Base-by-base conservation (phyloP, 2,113 vertebrate species). In the Equus quagga region DNA sequence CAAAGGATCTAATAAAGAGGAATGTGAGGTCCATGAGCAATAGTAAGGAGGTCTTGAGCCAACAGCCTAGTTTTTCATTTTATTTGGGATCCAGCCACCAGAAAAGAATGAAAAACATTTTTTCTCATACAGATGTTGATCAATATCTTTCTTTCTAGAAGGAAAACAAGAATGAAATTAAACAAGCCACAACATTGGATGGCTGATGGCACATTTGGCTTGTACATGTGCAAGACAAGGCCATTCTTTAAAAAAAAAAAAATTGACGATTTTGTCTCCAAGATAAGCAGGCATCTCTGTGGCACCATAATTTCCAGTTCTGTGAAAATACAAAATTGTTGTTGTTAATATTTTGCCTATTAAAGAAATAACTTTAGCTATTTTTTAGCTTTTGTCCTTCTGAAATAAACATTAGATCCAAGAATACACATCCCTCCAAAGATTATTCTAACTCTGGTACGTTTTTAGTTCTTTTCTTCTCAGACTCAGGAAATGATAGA, bases 101-200 rank as follows among this genome's bases (percentile, higher is more conserved):
- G 64, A 65, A 36, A 80, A 51, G 19, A 89, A 90, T 26, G 83
- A 8, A 78, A 89, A 95, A 36, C 3, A 1, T 60, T 62, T 93
- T 58, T 51, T 51, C 36, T 24, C 2, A 23, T 26, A 23, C 24
- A 46, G 60, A 75, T 8, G 13, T 31, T 91, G 24, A 79, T 69
- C 26, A 54, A n/a, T 15, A 15, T 85, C 46, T 79, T 92, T 94
- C 56, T 91, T 78, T 72, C 33, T 69, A 87, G 33, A 91, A 73
- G 76, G 65, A 96, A 91, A 75, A 58, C 78, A 58, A 83, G 56
- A 88, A 54, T 33, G 24, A 86, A 95, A 88, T 67, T 24, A 64
- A 84, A 58, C 4, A 75, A 89, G 81, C 18, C 56, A 82, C 18
- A 36, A 0, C 58, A 41, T 83, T 69, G 75, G 75, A 54, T 19